Evolutionary conservation across 23 tunicate genomes (phyloP).

Genomic region (Diplosoma virens): DNA sequence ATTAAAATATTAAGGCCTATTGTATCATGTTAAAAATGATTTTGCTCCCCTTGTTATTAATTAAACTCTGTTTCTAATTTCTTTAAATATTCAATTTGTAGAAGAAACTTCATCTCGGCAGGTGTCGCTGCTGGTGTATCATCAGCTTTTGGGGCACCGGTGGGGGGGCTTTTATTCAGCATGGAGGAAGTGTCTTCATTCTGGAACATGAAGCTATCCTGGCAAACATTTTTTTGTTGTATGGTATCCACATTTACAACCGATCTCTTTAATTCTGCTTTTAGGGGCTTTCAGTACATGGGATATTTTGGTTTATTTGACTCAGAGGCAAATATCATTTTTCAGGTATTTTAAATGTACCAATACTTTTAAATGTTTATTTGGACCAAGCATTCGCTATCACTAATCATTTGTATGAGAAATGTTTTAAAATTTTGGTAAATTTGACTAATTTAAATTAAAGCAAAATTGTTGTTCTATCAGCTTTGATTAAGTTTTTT

Average conservation of each 20-base stretch:
- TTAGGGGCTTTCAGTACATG: slow-evolving; percentile 75
- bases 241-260: slow-evolving; percentile 99
- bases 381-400: too few relatives aligned
- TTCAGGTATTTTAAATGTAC: slow-evolving; percentile 78
- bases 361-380: too few relatives aligned
- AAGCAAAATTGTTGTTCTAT: too few relatives aligned
- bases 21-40: too few relatives aligned
- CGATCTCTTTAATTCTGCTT: slow-evolving; percentile 94
- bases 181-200: slow-evolving; percentile 99
- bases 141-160: slow-evolving; percentile 99
- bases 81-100: neutral
- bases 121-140: slow-evolving; percentile 99
- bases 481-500: neutral
- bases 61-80: too few relatives aligned
- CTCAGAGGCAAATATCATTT: slow-evolving; percentile 88
- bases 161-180: slow-evolving; percentile 97
- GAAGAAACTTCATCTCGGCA: slow-evolving; percentile 98
- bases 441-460: neutral
- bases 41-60: too few relatives aligned
- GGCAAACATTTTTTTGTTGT: slow-evolving; percentile 99
- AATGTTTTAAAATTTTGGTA: neutral
- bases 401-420: too few relatives aligned
- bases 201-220: slow-evolving; percentile 96
- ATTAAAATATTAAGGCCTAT: too few relatives aligned
- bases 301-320: slow-evolving; percentile 88